phyloP scores from a whole-genome alignment of 2,797 vertebrate genomes.

The Phoxinus dragarum region DNA sequence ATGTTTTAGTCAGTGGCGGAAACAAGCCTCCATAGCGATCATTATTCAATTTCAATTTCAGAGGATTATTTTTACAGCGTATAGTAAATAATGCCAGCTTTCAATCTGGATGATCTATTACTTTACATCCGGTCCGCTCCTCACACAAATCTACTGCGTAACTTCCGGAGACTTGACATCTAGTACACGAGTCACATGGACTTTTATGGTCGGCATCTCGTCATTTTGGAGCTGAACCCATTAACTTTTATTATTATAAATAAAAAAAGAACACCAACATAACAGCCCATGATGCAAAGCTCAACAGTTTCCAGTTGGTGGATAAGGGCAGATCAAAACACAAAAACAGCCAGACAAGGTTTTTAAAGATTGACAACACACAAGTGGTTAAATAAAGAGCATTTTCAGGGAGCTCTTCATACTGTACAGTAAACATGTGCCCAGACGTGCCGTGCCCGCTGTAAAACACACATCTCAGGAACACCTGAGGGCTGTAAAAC shows the following conservation, averaged over 20 bases:
- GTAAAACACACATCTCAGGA: slow-evolving; percentile 50
- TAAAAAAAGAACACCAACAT: background rate
- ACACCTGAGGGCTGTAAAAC: slow-evolving; percentile 47
- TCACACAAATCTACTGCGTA: background rate
- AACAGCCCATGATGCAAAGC: slow-evolving; percentile 6
- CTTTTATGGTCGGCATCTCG: background rate
- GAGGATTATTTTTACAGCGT: too few species aligned
- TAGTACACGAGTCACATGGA: background rate
- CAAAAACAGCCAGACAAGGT: background rate
- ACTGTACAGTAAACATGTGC: slow-evolving; percentile 63
- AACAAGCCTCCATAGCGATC: background rate
- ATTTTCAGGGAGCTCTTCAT: slow-evolving; percentile 52
- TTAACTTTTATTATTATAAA: background rate
- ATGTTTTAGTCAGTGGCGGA: too few species aligned
- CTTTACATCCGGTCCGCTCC: background rate
- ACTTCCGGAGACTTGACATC: background rate
- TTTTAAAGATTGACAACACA: background rate
- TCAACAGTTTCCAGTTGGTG: background rate
- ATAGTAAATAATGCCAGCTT: background rate
- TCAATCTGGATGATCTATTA: background rate
- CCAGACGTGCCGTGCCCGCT: slow-evolving; percentile 55
- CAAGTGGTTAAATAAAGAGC: slow-evolving; percentile 60
- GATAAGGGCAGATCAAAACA: background rate
- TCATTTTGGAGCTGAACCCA: background rate
- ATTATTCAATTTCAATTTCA: background rate